Evolutionary conservation across 2,888 invertebrate species (phyloP).

Genomic region (Flabesymbios commensalis): DNA sequence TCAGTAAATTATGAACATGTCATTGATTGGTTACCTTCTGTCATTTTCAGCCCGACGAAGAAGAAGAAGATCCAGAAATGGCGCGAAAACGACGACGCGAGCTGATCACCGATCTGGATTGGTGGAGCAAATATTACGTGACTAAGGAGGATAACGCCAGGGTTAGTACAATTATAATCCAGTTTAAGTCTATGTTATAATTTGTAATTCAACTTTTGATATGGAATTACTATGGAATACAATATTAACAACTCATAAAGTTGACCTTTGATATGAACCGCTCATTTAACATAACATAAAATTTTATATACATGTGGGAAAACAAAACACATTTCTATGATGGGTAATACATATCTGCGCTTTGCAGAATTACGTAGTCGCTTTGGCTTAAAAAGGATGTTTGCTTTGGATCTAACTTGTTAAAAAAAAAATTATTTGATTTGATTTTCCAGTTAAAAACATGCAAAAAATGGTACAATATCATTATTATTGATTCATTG

Average conservation of each 20-base stretch:
- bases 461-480: no score
- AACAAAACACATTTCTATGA: no score
- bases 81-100: slow-evolving; percentile 10
- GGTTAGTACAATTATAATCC: slow-evolving; percentile 8
- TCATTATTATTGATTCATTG: no score
- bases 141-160: slow-evolving; percentile 30
- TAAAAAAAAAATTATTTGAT: no score
- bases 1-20: not conserved
- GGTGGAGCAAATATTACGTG: slow-evolving; percentile 42
- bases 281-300: not conserved
- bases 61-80: not conserved
- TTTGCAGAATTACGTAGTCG: no score
- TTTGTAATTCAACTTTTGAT: not conserved
- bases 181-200: not conserved
- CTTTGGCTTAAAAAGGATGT: no score
- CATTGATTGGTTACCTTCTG: not conserved
- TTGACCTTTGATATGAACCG: not conserved
- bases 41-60: not conserved
- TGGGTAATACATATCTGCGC: no score
- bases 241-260: no score
- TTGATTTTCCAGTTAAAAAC: no score
- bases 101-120: slow-evolving; percentile 36
- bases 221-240: not conserved
- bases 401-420: no score
- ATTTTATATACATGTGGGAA: not conserved